These are phyloP conservation scores for Pitangus sulphuratus DNA, from an alignment of 2,797 vertebrate species.

Conservation along the genomic window DNA sequence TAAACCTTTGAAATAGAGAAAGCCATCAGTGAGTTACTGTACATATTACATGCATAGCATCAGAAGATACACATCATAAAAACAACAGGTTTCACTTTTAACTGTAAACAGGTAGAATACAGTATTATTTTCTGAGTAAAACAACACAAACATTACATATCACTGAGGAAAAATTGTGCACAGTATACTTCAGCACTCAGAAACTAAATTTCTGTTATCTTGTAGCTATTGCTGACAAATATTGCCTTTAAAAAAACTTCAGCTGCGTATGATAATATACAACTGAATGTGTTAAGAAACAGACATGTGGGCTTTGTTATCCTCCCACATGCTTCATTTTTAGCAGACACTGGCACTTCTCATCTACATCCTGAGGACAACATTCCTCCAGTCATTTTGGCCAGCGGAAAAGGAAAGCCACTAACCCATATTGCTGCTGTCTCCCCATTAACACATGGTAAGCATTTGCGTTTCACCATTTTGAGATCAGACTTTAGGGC, in stretches of 20 bases:
- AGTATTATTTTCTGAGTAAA: slow-evolving; percentile 21
- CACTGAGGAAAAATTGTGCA: not conserved
- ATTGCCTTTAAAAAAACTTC: slow-evolving; percentile 41
- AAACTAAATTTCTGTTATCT: not conserved
- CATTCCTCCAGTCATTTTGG: not conserved
- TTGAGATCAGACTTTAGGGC: not conserved
- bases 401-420: not conserved
- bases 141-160: not conserved
- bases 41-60: slow-evolving; percentile 23
- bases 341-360: not conserved
- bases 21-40: slow-evolving; percentile 19
- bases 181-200: not conserved
- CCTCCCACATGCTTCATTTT: not conserved
- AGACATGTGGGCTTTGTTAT: not conserved
- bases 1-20: not conserved
- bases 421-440: not conserved
- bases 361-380: not conserved
- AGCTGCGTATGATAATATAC: not conserved
- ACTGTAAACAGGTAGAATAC: not conserved
- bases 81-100: slow-evolving; percentile 17
- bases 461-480: not conserved
- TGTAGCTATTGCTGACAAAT: slow-evolving; percentile 45
- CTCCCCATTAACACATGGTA: not conserved
- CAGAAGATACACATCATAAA: not conserved
- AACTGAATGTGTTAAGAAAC: not conserved